These are phyloP conservation scores for Rosalia funebris DNA, from an alignment of 2,888 invertebrate species.

Conservation along the genomic window DNA sequence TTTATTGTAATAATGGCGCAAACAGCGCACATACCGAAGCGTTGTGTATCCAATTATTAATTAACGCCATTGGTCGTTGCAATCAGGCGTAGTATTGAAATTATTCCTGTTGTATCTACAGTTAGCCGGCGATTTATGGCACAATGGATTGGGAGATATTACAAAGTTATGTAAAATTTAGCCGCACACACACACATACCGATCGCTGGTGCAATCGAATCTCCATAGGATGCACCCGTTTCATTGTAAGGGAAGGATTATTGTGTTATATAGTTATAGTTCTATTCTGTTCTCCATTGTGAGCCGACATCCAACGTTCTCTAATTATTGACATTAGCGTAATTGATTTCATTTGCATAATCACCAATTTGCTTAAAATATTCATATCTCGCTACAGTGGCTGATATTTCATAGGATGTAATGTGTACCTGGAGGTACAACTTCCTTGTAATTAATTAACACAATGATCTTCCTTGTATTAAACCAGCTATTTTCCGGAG, in stretches of 20 bases:
- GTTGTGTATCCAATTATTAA: conserved; percentile 11
- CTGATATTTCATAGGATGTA: conserved; percentile 1
- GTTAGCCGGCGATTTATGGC: conserved; percentile 21
- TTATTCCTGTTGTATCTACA: conserved; percentile 23
- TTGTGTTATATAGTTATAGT: conserved; percentile 23
- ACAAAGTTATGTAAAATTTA: conserved; percentile 31
- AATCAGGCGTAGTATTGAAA: conserved; percentile 28
- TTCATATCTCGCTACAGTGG: conserved; percentile 22
- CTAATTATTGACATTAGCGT: conserved; percentile 39
- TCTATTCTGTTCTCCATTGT: conserved; percentile 24
- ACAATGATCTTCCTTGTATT: too few relatives aligned
- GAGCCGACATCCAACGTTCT: conserved; percentile 24
- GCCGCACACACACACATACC: conserved; percentile 10
- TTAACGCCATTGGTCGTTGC: conserved; percentile 19
- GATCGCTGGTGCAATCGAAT: conserved; percentile 17
- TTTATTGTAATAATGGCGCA: neutral
- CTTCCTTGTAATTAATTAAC: too few relatives aligned
- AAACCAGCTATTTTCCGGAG: too few relatives aligned
- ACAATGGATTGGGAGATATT: conserved; percentile 25
- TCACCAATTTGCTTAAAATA: conserved; percentile 36
- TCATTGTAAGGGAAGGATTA: conserved; percentile 32
- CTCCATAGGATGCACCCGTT: conserved; percentile 10
- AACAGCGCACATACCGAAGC: neutral
- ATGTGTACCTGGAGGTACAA: too few relatives aligned
- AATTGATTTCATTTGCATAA: conserved; percentile 40